Base-by-base conservation (phyloP, 2,797 vertebrate species). In the Labroides dimidiatus region DNA sequence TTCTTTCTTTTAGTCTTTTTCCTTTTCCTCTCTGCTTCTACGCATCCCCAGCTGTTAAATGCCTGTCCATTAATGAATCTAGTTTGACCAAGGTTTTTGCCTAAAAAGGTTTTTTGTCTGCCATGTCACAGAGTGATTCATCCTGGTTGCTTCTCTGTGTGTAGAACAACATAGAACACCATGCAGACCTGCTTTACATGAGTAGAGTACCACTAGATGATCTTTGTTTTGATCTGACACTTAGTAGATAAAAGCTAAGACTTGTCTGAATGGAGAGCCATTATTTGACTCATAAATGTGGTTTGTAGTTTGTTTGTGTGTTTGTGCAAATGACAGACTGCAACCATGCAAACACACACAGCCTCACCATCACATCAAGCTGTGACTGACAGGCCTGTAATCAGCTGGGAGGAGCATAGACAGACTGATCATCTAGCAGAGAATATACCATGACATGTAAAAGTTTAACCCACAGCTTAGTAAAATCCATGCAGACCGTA, bases 341-440 rank as follows among this genome's bases (percentile, higher is more conserved):
- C 11, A 67, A 49, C 19, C 72, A 45, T 49, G 44, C 57, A 58
- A 53, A 41, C 78, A 27, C 20, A 86, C 53, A 51, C 33, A 12
- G 24, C 19, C 17, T 36, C 44, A 24, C 45, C 19, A 44, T 55
- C 45, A 42, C 48, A 71, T 64, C 62, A 52, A 41, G 4, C 2
- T 73, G 63, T 74, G 77, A 88, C 52, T 73, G 79, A 79, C 82
- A 84, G 78, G 53, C 8, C 56, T 63, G 65, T 75, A 78, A 87
- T 86, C 75, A 73, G 39, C 10, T 10, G 33, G 62, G 61, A 64
- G 54, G 59, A 50, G 75, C 30, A 47, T 53, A 71, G 70, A 67
- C 73, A 72, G 50, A 42, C 60, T 65, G 36, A 63, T 47, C 20
- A 11, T 65, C 54, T 20, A 15, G 60, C 45, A 60, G 49, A 59